Percentiles rank a stretch among this genome's conserved stretches.
phyloP scores from a whole-genome alignment of 2,888 invertebrate species.

The Hypselothyrea guttata region DNA sequence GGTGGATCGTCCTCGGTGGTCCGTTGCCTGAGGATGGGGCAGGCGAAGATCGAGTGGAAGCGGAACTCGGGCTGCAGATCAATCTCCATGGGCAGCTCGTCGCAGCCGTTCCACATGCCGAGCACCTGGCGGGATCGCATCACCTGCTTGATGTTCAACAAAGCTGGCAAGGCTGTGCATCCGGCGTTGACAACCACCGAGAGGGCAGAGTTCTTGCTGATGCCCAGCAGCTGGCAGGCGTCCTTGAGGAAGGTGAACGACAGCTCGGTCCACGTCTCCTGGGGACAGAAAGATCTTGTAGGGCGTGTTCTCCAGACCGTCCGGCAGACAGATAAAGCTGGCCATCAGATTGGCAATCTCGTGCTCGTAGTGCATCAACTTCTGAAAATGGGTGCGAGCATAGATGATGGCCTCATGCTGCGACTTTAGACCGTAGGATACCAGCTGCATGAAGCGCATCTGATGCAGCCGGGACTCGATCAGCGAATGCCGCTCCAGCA shows the following conservation, averaged over 20 bases:
- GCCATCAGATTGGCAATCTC: constrained; percentile 94
- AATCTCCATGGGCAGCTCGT: constrained; percentile 98
- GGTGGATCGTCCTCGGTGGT: constrained; percentile 98
- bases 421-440: constrained; percentile 83
- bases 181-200: constrained; percentile 97
- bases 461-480: constrained; percentile 92
- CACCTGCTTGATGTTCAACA: constrained; percentile 96
- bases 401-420: constrained; percentile 94
- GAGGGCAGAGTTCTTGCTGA: constrained; percentile 94
- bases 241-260: constrained; percentile 95
- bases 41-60: constrained; percentile 99
- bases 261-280: constrained; percentile 89
- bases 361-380: constrained; percentile 89
- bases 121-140: constrained; percentile 95
- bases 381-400: constrained; percentile 92
- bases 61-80: constrained; percentile 94
- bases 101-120: constrained; percentile 96
- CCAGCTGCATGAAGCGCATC: constrained; percentile 88
- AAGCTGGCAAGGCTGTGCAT: constrained; percentile 95
- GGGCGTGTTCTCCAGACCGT: constrained; percentile 90
- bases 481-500: constrained; percentile 83
- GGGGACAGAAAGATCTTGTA: constrained; percentile 89
- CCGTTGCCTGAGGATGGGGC: constrained; percentile 98
- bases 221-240: constrained; percentile 94
- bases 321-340: constrained; percentile 89